These are phyloP conservation scores for Hirtodrosophila histrioides DNA, from an alignment of 2,888 invertebrate species.

Conservation along the genomic window DNA sequence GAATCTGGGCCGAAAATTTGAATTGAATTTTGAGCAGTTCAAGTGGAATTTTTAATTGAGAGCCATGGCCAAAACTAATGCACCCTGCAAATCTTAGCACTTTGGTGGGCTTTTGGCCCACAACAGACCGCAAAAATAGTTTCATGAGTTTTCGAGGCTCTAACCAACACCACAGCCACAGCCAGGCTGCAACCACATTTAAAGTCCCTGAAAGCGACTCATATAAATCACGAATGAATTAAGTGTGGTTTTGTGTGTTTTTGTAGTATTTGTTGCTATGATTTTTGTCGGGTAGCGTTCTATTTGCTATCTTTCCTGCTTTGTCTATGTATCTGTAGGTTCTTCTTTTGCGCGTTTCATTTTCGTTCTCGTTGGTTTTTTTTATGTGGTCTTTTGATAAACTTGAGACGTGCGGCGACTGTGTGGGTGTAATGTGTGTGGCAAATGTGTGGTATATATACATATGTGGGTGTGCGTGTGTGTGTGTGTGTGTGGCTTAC, in stretches of 20 bases:
- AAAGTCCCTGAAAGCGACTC: slow-evolving; percentile 70
- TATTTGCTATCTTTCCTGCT: slow-evolving; percentile 27
- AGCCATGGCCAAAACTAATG: slow-evolving; percentile 43
- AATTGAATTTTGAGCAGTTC: slow-evolving; percentile 73
- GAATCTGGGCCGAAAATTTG: slow-evolving; percentile 62
- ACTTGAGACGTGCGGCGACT: slow-evolving; percentile 72
- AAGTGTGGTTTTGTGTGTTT: slow-evolving; percentile 60
- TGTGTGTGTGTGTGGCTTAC: slow-evolving; percentile 42
- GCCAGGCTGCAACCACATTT: slow-evolving; percentile 64
- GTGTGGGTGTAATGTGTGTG: slow-evolving; percentile 41
- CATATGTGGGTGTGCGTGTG: slow-evolving; percentile 21
- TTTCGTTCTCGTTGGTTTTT: slow-evolving; percentile 41
- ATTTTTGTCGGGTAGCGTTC: slow-evolving; percentile 26
- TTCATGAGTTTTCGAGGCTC: slow-evolving; percentile 37
- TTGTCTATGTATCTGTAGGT: slow-evolving; percentile 9
- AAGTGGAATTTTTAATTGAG: slow-evolving; percentile 77
- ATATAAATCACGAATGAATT: slow-evolving; percentile 82
- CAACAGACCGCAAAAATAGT: slow-evolving; percentile 70
- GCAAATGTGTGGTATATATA: slow-evolving; percentile 35
- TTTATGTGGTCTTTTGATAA: slow-evolving; percentile 67
- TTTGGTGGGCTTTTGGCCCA: slow-evolving; percentile 19
- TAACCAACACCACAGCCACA: slow-evolving; percentile 24
- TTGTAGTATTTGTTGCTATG: slow-evolving; percentile 19
- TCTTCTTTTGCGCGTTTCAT: slow-evolving; percentile 26
- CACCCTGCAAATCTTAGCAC: slow-evolving; percentile 59